A percentile compares a stretch with the other conserved stretches of the same genome.
Conservation (phyloP, 2,888 invertebrate genomes). For the Lysandra bellargus region DNA sequence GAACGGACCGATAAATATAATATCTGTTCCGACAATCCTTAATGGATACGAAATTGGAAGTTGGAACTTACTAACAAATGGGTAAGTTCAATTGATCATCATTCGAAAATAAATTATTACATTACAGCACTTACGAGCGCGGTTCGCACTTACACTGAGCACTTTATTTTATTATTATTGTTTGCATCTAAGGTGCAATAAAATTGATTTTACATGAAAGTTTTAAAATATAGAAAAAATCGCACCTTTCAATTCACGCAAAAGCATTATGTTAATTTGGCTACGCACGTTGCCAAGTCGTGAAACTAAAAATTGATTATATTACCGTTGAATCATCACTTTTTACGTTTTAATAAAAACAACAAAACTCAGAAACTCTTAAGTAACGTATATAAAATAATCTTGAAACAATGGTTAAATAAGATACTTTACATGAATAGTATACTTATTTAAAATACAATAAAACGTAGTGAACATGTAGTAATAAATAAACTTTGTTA, state of each 20-base stretch:
- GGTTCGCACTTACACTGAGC: background rate
- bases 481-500: too few species aligned
- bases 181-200: too few species aligned
- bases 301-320: background rate
- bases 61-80: constrained; percentile 70
- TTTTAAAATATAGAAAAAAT: background rate
- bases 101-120: background rate
- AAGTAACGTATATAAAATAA: background rate
- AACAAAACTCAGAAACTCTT: background rate
- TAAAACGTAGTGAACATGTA: too few species aligned
- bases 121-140: background rate
- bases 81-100: constrained; percentile 50
- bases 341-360: background rate
- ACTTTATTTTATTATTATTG: background rate
- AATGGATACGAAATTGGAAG: constrained; percentile 66
- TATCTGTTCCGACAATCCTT: constrained; percentile 59
- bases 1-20: constrained; percentile 65
- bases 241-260: background rate
- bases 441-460: background rate
- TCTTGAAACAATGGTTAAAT: background rate
- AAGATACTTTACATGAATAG: background rate
- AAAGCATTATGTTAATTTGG: background rate
- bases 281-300: background rate
- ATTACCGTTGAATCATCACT: background rate
- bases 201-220: background rate